These are phyloP conservation scores for Pitangus sulphuratus DNA, from an alignment of 2,797 vertebrate species.

Conservation along the genomic window DNA sequence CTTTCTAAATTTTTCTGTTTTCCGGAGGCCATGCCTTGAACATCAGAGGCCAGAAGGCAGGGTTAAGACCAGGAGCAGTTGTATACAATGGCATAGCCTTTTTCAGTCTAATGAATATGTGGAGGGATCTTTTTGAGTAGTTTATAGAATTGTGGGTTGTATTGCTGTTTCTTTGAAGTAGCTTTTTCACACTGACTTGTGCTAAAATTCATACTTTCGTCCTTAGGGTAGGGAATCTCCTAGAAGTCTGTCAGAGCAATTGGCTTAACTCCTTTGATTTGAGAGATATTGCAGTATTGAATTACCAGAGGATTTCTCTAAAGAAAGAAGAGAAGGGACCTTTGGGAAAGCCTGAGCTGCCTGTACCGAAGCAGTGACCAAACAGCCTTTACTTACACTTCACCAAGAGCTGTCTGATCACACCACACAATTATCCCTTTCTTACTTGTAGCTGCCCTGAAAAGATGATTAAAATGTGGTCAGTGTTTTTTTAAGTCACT, in stretches of 20 bases:
- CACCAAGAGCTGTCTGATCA: background rate
- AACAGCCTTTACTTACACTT: background rate
- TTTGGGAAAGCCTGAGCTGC: background rate
- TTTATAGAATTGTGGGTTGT: conserved; percentile 19
- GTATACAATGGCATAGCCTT: background rate
- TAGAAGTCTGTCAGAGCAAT: conserved; percentile 41
- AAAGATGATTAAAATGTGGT: background rate
- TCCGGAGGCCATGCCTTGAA: conserved; percentile 31
- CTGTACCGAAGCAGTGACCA: background rate
- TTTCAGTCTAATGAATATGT: conserved; percentile 23
- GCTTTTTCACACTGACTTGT: conserved; percentile 45
- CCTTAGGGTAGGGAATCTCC: conserved; percentile 5
- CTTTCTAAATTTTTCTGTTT: conserved; percentile 12
- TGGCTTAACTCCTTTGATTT: conserved; percentile 46
- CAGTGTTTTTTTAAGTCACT: background rate
- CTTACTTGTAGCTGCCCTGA: background rate
- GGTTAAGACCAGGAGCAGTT: background rate
- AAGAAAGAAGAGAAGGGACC: background rate
- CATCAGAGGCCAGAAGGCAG: conserved; percentile 21
- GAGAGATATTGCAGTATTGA: conserved; percentile 23
- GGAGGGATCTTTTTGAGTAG: conserved; percentile 29
- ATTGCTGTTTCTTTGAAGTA: conserved; percentile 48
- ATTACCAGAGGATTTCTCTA: conserved; percentile 43
- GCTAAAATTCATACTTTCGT: conserved; percentile 12
- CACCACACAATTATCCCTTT: background rate